Conservation (phyloP, 2,888 invertebrate genomes). For the Phanerotoma sp. region DNA sequence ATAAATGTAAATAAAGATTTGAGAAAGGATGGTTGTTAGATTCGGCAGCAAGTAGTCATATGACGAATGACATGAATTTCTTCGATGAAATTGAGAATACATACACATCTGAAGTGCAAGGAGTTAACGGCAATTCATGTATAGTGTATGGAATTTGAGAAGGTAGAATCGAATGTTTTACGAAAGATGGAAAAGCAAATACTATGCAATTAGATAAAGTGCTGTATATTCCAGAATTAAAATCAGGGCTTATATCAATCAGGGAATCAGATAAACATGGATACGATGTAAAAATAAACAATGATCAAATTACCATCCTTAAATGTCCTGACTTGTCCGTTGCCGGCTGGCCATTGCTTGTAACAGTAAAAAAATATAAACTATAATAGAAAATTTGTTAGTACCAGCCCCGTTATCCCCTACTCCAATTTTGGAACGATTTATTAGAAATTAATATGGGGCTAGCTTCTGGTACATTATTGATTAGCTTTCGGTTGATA, state of each 20-base stretch:
- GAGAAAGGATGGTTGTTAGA: slow-evolving; percentile 1
- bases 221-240: slow-evolving; percentile 1
- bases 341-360: no score
- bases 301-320: neutral
- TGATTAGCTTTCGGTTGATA: no score
- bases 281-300: neutral
- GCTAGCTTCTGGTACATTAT: no score
- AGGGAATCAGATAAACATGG: neutral
- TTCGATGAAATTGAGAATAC: neutral
- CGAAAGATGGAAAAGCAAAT: neutral
- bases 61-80: slow-evolving; percentile 5
- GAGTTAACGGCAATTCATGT: neutral
- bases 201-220: neutral
- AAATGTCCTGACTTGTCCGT: no score
- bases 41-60: slow-evolving; percentile 8
- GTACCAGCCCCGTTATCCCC: no score
- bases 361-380: no score
- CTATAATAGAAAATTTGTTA: no score
- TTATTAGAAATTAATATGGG: no score
- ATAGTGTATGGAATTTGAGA: neutral
- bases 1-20: neutral
- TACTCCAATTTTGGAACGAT: no score
- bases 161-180: slow-evolving; percentile 1
- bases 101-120: neutral
- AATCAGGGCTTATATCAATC: slow-evolving; percentile 1